Evolutionary conservation across 2,888 invertebrate genomes (phyloP).

Genomic region (Caenorhabditis sp.): DNA sequence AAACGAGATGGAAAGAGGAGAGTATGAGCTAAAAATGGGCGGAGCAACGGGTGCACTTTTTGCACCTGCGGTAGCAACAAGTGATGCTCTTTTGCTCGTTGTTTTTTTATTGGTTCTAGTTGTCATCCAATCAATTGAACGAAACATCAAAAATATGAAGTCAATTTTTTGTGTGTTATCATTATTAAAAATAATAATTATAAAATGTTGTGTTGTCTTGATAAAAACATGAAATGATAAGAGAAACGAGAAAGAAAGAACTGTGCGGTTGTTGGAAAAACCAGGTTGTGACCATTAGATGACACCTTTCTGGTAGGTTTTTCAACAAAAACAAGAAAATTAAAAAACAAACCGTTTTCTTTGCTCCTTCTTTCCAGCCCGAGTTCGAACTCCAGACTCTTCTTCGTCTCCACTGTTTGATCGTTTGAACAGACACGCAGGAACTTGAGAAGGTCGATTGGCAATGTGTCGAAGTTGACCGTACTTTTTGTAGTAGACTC

Average conservation of each 20-base stretch:
- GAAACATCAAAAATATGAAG: too few species aligned
- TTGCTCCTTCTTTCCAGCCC: slow-evolving; percentile 53
- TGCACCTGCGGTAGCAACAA: not conserved
- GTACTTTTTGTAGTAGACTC: slow-evolving; percentile 81
- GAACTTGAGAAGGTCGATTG: slow-evolving; percentile 71
- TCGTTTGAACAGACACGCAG: slow-evolving; percentile 71
- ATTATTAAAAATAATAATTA: too few species aligned
- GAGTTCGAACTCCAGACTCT: slow-evolving; percentile 50
- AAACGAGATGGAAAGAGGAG: slow-evolving; percentile 2
- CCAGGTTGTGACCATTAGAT: too few species aligned
- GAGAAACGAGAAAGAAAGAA: too few species aligned
- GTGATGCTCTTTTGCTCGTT: too few species aligned
- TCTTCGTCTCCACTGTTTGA: slow-evolving; percentile 44
- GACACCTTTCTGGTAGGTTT: too few species aligned
- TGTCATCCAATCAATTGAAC: too few species aligned
- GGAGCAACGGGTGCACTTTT: not conserved
- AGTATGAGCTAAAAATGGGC: slow-evolving; percentile 2
- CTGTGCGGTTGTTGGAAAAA: too few species aligned
- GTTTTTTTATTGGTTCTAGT: too few species aligned
- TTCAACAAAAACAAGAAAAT: slow-evolving; percentile 4
- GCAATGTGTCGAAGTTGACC: slow-evolving; percentile 77
- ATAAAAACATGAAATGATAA: too few species aligned
- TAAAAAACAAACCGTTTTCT: slow-evolving; percentile 16
- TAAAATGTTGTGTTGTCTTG: too few species aligned
- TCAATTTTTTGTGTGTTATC: too few species aligned